A percentile compares a stretch with the other conserved stretches of the same genome.
phyloP scores from a whole-genome alignment of 2,797 vertebrate genomes.

The Scolopax bukidnonensis region DNA sequence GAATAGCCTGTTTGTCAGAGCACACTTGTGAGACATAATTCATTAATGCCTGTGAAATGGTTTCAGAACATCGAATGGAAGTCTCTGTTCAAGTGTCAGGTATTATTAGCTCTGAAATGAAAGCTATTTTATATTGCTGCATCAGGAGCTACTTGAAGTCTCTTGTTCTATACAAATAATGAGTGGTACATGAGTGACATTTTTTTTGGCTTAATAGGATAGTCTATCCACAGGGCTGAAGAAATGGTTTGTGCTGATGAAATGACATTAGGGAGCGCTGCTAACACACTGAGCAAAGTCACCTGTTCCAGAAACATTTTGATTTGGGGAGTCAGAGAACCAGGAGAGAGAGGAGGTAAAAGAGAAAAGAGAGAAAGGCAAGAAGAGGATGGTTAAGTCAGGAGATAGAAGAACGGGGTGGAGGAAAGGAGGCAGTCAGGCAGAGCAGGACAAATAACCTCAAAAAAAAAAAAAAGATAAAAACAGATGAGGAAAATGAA shows the following conservation, averaged over 20 bases:
- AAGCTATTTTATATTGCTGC: slow-evolving; percentile 31
- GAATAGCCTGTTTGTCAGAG: slow-evolving; percentile 43
- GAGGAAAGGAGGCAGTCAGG: background rate
- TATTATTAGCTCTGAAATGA: slow-evolving; percentile 39
- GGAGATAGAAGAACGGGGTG: background rate
- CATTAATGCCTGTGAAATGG: slow-evolving; percentile 42
- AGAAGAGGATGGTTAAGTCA: background rate
- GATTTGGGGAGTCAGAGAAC: background rate
- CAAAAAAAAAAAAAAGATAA: background rate
- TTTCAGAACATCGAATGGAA: slow-evolving; percentile 35
- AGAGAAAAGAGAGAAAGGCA: background rate
- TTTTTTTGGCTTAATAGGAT: background rate
- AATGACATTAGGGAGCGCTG: background rate
- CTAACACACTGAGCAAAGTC: background rate
- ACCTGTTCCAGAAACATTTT: background rate
- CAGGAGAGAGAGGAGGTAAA: background rate
- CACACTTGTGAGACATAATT: slow-evolving; percentile 41
- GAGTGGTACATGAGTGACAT: background rate
- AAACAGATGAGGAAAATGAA: background rate
- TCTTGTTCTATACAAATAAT: slow-evolving; percentile 1
- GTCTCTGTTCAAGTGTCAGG: slow-evolving; percentile 18
- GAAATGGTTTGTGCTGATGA: background rate
- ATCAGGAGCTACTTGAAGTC: slow-evolving; percentile 15
- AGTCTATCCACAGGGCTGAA: background rate
- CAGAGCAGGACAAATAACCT: background rate